Conservation (phyloP, 30 jellyfish, hydroid and myxozoan genomes). For the Pelagia noctiluca region DNA sequence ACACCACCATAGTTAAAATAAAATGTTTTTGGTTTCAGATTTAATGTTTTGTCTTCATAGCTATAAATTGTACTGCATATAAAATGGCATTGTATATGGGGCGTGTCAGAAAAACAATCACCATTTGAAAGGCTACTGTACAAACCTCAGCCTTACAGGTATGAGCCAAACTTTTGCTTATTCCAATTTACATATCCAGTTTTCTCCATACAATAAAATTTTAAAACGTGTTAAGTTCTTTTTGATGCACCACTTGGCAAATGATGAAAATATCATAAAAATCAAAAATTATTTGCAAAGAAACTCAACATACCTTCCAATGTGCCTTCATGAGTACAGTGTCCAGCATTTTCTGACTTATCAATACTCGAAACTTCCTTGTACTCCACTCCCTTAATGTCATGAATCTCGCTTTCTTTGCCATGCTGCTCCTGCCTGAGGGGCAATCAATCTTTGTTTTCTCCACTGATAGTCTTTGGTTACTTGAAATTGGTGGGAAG, state of each 20-base stretch:
- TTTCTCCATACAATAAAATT: conserved; percentile 13
- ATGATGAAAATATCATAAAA: not conserved
- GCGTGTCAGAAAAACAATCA: not conserved
- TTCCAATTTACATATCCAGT: conserved; percentile 19
- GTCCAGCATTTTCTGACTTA: conserved; percentile 10
- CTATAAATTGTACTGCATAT: no score
- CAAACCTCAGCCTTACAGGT: not conserved
- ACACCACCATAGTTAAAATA: no score
- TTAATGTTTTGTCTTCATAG: no score
- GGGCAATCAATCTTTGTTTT: conserved; percentile 25
- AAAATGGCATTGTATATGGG: no score
- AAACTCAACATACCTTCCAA: conserved; percentile 7
- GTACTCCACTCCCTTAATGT: not conserved
- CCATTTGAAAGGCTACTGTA: not conserved
- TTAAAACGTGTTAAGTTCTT: not conserved
- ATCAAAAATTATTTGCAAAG: not conserved
- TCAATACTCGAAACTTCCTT: not conserved
- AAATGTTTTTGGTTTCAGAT: no score
- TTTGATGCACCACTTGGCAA: conserved; percentile 3
- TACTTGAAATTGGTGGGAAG: not conserved
- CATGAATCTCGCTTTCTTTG: conserved; percentile 27
- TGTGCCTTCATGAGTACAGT: not conserved
- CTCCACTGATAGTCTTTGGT: conserved; percentile 4
- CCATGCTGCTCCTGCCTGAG: conserved; percentile 27
- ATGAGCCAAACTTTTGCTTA: not conserved